phyloP scores from a whole-genome alignment of 2,888 invertebrate genomes.

The Eilema sororculum region DNA sequence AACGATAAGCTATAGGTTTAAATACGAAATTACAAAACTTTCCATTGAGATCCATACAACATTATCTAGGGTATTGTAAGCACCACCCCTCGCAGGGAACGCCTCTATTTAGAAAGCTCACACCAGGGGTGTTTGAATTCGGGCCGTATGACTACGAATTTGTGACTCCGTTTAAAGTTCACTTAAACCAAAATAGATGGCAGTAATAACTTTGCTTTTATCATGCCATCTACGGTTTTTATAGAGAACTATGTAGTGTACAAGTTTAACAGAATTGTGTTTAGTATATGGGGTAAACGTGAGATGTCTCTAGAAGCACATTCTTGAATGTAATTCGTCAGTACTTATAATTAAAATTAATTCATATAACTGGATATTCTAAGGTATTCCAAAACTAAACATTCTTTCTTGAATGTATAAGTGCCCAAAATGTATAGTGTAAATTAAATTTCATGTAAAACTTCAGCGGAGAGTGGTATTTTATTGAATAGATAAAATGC shows the following conservation, averaged over 20 bases:
- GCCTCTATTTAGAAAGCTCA: conserved; percentile 60
- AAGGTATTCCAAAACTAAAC: background rate
- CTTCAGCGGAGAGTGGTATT: background rate
- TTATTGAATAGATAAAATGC: conserved; percentile 18
- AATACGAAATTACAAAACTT: background rate
- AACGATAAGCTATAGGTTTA: conserved; percentile 1
- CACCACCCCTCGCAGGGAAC: conserved; percentile 71
- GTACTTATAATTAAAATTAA: background rate
- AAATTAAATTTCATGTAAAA: background rate
- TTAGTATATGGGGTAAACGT: conserved; percentile 21
- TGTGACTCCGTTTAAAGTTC: conserved; percentile 41
- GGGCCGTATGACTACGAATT: background rate
- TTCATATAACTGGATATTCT: background rate
- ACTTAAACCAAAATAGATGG: conserved; percentile 59
- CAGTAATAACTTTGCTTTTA: conserved; percentile 36
- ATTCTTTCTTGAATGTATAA: background rate
- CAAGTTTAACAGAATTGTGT: conserved; percentile 14
- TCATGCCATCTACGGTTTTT: conserved; percentile 58
- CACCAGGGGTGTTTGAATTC: conserved; percentile 30
- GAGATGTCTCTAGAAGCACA: conserved; percentile 39
- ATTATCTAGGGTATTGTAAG: conserved; percentile 56
- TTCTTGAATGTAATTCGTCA: background rate
- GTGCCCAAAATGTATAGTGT: background rate
- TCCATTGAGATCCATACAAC: conserved; percentile 23
- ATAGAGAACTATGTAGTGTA: conserved; percentile 24